Evolutionary conservation across 2,113 vertebrate species (phyloP), one percentile per base, ranked within the genome.

Genomic region (Silurus meridionalis): DNA sequence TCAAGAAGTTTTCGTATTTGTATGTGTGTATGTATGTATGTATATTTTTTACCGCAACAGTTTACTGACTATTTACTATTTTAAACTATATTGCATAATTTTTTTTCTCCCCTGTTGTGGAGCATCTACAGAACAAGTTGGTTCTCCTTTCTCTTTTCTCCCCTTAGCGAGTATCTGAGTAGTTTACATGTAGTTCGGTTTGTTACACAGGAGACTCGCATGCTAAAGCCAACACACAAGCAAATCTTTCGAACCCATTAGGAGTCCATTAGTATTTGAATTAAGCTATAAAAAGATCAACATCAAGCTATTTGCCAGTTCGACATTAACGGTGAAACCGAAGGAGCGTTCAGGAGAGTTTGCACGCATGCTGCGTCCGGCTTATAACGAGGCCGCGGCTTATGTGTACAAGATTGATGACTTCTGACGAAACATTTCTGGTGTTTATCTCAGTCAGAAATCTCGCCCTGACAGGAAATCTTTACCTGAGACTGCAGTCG

Each of bases 201-300:
- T 80, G 58, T 80, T 80, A 37, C 10, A 6, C 57, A 25, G 17
- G n/a, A 25, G 11, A n/a, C 52, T 7, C 15, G 11, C 85, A 94
- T 95, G 93, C 89, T 93, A 60, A 94, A 95, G 95, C 95, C 85
- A 0, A 53, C 37, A 52, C n/a, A 66, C 48, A 25, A 17, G n/a
- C 46, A 6, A 66, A n/a, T 67, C 46, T 50, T 67, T 64, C 15
- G 55, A 83, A 28, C 63, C 50, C 50, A 55, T 83, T 83, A 69
- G n/a, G 28, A 69, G 64, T n/a, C 81, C 48, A 55, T 83, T 83
- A 83, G 61, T 55, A 15, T 83, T n/a, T 3, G 50, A 17, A 17
- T 83, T 37, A 28, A 52, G 63, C 25, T 83, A 48, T 48, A 55
- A 55, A 82, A 28, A 55, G 64, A 69, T 69, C 28, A 53, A n/a